These are phyloP conservation scores for Bos javanicus DNA, from an alignment of 2,113 vertebrate species.

Conservation along the genomic window DNA sequence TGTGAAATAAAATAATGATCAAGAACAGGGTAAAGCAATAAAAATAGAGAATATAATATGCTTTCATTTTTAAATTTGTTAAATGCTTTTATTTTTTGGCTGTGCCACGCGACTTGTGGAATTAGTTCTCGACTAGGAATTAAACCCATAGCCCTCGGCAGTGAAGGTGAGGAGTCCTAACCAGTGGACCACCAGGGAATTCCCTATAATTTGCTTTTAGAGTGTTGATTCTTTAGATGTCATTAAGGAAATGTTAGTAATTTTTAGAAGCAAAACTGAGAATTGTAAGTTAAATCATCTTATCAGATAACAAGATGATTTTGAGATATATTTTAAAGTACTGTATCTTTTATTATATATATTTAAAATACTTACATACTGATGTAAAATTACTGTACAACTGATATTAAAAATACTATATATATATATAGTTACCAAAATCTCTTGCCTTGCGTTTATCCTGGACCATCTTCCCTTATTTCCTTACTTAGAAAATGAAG, in stretches of 20 bases:
- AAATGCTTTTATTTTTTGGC: background rate
- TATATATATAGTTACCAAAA: background rate
- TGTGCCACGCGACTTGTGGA: background rate
- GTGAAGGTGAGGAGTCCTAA: background rate
- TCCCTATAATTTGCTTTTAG: background rate
- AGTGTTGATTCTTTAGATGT: background rate
- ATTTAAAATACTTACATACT: background rate
- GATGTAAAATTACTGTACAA: background rate
- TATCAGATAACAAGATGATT: background rate
- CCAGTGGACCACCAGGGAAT: background rate
- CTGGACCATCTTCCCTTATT: background rate
- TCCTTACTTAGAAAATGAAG: conserved; percentile 8
- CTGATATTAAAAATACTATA: background rate
- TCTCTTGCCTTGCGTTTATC: background rate
- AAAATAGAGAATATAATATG: background rate
- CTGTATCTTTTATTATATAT: background rate
- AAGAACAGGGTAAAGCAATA: background rate
- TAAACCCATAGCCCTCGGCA: background rate
- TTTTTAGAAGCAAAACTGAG: conserved; percentile 24
- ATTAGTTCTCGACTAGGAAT: background rate
- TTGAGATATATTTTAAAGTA: conserved; percentile 2
- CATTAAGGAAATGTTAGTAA: conserved; percentile 41
- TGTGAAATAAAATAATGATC: conserved; percentile 9
- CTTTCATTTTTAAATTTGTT: background rate
- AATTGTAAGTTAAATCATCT: background rate